phyloP scores from a whole-genome alignment of 2,113 vertebrate species.

The Copsychus sechellarum region DNA sequence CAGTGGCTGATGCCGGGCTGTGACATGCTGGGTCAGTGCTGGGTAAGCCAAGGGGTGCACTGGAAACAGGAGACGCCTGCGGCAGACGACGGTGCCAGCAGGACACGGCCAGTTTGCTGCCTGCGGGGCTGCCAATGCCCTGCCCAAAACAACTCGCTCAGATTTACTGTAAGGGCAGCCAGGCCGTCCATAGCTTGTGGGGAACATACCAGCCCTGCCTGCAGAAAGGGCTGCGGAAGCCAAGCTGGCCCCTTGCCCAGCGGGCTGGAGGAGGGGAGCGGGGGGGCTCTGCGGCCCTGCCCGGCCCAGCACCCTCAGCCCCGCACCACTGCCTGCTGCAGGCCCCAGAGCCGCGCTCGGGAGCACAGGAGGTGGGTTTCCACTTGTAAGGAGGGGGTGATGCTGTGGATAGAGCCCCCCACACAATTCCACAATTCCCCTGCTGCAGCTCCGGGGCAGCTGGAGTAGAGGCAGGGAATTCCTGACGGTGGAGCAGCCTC shows the following conservation, averaged over 20 bases:
- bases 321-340: accelerated
- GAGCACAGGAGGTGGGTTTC: background rate
- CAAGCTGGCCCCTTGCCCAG: conserved; percentile 36
- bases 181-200: conserved; percentile 11
- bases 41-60: background rate
- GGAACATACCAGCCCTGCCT: conserved; percentile 47
- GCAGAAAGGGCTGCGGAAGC: conserved; percentile 6
- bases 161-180: conserved; percentile 54
- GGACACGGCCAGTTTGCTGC: background rate
- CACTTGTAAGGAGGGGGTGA: accelerated
- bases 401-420: background rate
- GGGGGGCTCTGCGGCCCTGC: background rate
- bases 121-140: background rate
- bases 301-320: background rate
- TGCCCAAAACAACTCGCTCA: conserved; percentile 14
- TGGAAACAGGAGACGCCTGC: background rate
- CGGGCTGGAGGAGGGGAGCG: background rate
- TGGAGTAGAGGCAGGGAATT: background rate
- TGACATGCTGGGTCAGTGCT: background rate
- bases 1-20: background rate
- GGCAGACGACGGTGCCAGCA: background rate
- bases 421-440: background rate
- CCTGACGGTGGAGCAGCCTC: background rate
- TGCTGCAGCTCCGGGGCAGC: accelerated
- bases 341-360: background rate